phyloP scores from a whole-genome alignment of 37 sponge, comb jelly and placozoan genomes.

The Eunapius fragilis region DNA sequence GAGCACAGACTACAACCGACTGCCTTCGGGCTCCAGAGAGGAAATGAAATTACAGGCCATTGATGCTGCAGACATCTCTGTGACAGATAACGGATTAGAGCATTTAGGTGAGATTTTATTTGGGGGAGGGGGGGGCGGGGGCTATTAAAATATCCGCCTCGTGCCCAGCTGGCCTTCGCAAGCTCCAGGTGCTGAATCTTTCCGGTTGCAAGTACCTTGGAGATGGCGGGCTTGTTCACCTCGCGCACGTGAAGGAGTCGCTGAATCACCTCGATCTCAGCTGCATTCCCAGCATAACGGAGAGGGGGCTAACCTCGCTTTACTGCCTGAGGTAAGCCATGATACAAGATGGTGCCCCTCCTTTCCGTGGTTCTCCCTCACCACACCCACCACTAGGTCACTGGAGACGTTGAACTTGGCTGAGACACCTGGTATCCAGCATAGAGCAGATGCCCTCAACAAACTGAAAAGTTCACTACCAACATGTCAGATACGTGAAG shows the following conservation, averaged over 20 bases:
- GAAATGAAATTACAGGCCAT: slow-evolving; percentile 43
- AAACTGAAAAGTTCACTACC: not conserved
- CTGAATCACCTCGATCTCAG: slow-evolving; percentile 56
- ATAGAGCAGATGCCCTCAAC: not conserved
- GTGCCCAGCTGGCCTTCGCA: slow-evolving; percentile 46
- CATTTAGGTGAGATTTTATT: slow-evolving; percentile 69
- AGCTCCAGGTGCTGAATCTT: slow-evolving; percentile 25
- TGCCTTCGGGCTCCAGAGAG: slow-evolving; percentile 24
- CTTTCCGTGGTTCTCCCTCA: not conserved
- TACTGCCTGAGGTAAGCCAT: not conserved
- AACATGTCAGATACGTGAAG: not conserved
- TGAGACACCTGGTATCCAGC: not conserved
- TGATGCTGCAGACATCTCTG: slow-evolving; percentile 34
- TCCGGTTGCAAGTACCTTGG: slow-evolving; percentile 43
- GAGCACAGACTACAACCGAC: slow-evolving; percentile 65
- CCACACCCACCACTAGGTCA: not conserved
- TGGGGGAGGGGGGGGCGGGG: no score
- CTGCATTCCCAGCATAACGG: slow-evolving; percentile 37
- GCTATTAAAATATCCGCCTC: no score
- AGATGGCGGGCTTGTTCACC: slow-evolving; percentile 35
- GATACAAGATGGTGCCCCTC: not conserved
- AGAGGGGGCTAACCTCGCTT: slow-evolving; percentile 10
- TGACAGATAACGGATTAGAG: slow-evolving; percentile 68
- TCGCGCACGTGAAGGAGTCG: slow-evolving; percentile 20
- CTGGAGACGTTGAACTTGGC: not conserved